phyloP scores from a whole-genome alignment of 2,797 vertebrate species.

The Apogon hyalosoma region DNA sequence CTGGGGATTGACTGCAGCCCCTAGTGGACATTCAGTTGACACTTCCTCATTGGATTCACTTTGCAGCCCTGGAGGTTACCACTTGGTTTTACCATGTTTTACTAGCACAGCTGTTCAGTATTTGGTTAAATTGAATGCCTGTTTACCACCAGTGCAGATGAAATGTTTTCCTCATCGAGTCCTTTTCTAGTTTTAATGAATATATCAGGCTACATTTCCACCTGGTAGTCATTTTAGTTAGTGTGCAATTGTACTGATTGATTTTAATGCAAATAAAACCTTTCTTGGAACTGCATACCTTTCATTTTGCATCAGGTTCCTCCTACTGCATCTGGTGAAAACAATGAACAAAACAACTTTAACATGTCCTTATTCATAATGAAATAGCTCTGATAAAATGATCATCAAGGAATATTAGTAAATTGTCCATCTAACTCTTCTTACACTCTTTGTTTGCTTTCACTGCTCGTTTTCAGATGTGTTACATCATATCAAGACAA shows the following conservation, averaged over 20 bases:
- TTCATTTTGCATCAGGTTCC: conserved; percentile 5
- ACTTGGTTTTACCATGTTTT: no score
- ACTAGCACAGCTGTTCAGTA: conserved; percentile 6
- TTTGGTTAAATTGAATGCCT: not conserved
- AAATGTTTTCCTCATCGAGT: conserved; percentile 16
- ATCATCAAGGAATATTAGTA: conserved; percentile 21
- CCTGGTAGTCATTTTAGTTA: conserved; percentile 21
- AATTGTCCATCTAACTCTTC: conserved; percentile 36
- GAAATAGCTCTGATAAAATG: conserved; percentile 13
- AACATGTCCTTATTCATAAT: not conserved
- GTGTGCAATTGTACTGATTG: not conserved
- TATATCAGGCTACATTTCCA: conserved; percentile 12
- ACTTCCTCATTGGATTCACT: no score
- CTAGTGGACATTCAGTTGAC: no score
- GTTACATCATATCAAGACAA: conserved; percentile 52
- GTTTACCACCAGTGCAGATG: conserved; percentile 19
- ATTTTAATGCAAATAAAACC: conserved; percentile 13
- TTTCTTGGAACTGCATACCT: conserved; percentile 14
- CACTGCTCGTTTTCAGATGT: conserved; percentile 29
- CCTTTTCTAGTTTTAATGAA: not conserved
- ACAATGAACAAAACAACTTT: not conserved
- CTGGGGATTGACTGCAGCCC: no score
- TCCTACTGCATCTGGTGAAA: not conserved
- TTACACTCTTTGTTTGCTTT: conserved; percentile 33
- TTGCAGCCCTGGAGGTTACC: no score